These are phyloP conservation scores for Cherax destructor DNA, from an alignment of 1,140 invertebrate species.

Conservation along the genomic window DNA sequence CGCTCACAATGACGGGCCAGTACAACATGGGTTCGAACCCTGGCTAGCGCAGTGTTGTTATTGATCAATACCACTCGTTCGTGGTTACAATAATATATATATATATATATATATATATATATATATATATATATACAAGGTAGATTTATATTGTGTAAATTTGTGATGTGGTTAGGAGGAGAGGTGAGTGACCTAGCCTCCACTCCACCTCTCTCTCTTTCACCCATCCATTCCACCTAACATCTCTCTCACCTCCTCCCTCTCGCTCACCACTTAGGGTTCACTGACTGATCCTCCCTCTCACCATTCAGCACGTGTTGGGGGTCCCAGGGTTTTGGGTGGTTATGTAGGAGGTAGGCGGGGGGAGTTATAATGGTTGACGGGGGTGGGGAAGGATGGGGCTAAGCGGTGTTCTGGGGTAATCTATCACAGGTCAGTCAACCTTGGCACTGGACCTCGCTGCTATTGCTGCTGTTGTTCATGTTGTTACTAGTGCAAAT, in stretches of 20 bases:
- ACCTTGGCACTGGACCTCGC: not conserved
- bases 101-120: no score
- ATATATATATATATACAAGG: no score
- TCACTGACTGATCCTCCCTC: slow-evolving; percentile 1
- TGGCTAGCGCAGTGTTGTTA: no score
- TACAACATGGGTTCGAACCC: no score
- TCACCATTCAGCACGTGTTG: not conserved
- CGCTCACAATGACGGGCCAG: no score
- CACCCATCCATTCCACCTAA: no score
- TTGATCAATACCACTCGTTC: no score
- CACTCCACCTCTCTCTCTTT: not conserved
- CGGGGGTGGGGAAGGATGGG: not conserved
- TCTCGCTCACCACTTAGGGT: not conserved
- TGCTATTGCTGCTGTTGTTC: not conserved
- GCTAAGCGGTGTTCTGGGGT: no score
- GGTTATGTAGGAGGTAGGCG: not conserved
- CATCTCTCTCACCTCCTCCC: not conserved
- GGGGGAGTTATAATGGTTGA: not conserved
- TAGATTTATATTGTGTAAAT: no score
- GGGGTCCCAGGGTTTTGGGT: not conserved
- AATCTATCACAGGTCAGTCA: not conserved
- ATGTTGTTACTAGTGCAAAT: no score
- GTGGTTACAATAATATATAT: no score
- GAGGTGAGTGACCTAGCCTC: slow-evolving; percentile 4
- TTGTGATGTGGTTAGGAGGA: not conserved